These are phyloP conservation scores for Struthidea cinerea DNA, from an alignment of 2,113 vertebrate species.

Conservation along the genomic window DNA sequence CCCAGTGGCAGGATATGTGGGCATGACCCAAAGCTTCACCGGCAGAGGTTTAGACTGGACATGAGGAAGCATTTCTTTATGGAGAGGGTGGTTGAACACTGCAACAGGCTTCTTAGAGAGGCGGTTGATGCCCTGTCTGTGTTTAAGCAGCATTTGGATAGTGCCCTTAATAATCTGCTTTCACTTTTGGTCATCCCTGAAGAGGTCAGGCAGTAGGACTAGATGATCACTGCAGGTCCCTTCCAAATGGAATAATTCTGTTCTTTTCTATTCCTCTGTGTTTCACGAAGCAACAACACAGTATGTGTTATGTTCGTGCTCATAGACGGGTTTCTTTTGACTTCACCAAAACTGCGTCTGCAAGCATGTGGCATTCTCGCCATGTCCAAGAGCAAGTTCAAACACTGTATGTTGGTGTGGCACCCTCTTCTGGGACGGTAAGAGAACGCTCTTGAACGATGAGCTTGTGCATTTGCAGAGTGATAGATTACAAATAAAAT, in stretches of 20 bases:
- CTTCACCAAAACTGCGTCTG: background rate
- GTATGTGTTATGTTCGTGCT: background rate
- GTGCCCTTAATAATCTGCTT: background rate
- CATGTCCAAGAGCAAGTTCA: background rate
- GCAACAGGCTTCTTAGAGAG: background rate
- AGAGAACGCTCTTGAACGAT: background rate
- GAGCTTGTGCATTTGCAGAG: background rate
- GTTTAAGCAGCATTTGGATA: background rate
- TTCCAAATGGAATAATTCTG: background rate
- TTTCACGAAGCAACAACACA: background rate
- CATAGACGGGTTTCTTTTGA: background rate
- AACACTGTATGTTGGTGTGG: background rate
- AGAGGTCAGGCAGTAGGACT: background rate
- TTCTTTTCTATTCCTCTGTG: too few relatives aligned
- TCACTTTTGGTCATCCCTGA: background rate
- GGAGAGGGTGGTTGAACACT: background rate
- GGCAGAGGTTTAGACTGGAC: background rate
- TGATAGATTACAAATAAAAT: constrained; percentile 28
- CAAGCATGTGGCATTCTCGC: background rate
- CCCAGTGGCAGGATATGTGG: fast-evolving
- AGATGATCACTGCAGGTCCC: background rate
- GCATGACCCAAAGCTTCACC: background rate
- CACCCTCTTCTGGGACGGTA: background rate
- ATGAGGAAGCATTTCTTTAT: background rate
- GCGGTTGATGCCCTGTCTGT: fast-evolving